phyloP scores from a whole-genome alignment of 2,888 invertebrate genomes.

The Fabriciana adippe region DNA sequence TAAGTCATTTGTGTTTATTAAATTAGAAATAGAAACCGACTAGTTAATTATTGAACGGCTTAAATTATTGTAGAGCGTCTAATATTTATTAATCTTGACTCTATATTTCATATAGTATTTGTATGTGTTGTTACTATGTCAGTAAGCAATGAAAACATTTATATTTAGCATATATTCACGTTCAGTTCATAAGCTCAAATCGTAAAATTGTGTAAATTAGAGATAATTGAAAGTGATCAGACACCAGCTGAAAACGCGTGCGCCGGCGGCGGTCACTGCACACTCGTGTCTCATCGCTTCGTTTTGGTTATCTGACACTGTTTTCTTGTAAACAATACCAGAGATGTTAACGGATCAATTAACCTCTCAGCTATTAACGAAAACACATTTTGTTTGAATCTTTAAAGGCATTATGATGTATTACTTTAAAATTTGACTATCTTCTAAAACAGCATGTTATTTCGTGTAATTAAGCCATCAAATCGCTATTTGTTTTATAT shows the following conservation, averaged over 20 bases:
- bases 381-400: background rate
- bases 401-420: background rate
- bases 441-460: too few species aligned
- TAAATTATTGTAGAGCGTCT: too few species aligned
- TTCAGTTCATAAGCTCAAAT: background rate
- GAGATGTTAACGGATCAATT: conserved; percentile 33
- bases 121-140: too few species aligned
- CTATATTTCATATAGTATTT: too few species aligned
- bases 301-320: conserved; percentile 29
- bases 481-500: background rate
- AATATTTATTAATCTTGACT: too few species aligned
- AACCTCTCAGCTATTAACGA: conserved; percentile 24
- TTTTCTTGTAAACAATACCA: conserved; percentile 26
- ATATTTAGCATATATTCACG: too few species aligned
- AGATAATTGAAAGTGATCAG: conserved; percentile 13
- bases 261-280: conserved; percentile 29
- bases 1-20: too few species aligned
- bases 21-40: too few species aligned
- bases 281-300: conserved; percentile 13
- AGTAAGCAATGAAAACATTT: too few species aligned
- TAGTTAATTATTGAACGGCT: too few species aligned
- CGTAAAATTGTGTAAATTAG: conserved; percentile 1
- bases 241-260: conserved; percentile 18
- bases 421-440: too few species aligned
- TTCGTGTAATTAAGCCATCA: too few species aligned